phyloP scores from a whole-genome alignment of 2,797 vertebrate genomes.

The Chaenodraco wilsoni region DNA sequence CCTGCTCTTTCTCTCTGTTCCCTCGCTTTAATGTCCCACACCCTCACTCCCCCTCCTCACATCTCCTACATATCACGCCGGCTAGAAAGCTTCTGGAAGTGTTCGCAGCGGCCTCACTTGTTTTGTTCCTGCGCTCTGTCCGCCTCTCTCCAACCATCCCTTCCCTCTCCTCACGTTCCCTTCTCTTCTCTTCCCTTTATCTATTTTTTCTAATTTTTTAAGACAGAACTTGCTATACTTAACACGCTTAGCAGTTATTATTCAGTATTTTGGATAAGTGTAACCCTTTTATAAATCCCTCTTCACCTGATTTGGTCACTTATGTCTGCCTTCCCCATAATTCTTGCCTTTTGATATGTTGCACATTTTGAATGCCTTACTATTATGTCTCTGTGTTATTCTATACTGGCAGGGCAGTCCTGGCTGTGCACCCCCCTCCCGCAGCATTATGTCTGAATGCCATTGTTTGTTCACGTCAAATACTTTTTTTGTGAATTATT shows the following conservation, averaged over 20 bases:
- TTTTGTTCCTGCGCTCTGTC: slow-evolving; percentile 36
- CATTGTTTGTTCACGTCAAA: slow-evolving; percentile 11
- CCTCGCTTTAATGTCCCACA: slow-evolving; percentile 15
- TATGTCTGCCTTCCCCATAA: slow-evolving; percentile 33
- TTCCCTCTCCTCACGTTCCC: slow-evolving; percentile 9
- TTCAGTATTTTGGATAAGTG: slow-evolving; percentile 53
- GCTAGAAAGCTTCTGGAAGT: slow-evolving; percentile 41
- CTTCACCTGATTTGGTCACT: slow-evolving; percentile 40
- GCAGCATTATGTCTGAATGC: slow-evolving; percentile 42
- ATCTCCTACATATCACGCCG: slow-evolving; percentile 15
- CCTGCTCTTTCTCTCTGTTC: slow-evolving; percentile 12
- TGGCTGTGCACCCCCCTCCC: slow-evolving; percentile 39
- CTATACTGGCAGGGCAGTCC: slow-evolving; percentile 39
- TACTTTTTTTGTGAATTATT: slow-evolving; percentile 18
- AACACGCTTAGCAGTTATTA: slow-evolving; percentile 30
- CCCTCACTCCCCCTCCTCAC: slow-evolving; percentile 42
- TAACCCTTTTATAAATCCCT: slow-evolving; percentile 26
- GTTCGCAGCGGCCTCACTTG: slow-evolving; percentile 46
- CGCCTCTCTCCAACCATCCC: slow-evolving; percentile 23
- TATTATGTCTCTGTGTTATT: slow-evolving; percentile 30
- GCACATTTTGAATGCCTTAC: slow-evolving; percentile 38
- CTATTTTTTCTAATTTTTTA: neutral
- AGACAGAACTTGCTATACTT: slow-evolving; percentile 22
- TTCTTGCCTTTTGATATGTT: slow-evolving; percentile 49
- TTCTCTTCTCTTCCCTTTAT: slow-evolving; percentile 4